A percentile compares a stretch with the other conserved stretches of the same genome.
Evolutionary conservation across 2,113 vertebrate species (phyloP).

Genomic region (Arenaria interpres): DNA sequence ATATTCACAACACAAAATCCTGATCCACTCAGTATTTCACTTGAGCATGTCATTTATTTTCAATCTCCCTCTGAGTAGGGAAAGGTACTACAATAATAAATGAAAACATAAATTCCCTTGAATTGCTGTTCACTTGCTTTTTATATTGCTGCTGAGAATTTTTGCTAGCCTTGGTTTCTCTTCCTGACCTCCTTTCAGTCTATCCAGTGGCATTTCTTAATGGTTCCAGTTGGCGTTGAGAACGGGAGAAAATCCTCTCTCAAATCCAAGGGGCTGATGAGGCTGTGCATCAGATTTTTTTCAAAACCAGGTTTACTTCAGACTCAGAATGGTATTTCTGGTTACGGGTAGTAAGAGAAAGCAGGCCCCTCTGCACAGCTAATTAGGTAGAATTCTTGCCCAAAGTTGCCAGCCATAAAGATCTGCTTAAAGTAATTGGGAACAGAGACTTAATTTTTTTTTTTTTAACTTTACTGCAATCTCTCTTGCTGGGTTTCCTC

Average conservation of each 20-base stretch:
- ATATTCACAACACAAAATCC: constrained; percentile 39
- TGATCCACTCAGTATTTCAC: constrained; percentile 47
- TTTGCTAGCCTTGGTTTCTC: not conserved
- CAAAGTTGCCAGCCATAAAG: not conserved
- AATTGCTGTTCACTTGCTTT: constrained; percentile 41
- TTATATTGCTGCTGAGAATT: constrained; percentile 16
- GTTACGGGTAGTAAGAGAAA: not conserved
- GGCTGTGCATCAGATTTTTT: not conserved
- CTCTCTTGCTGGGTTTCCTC: not conserved
- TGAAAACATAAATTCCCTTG: constrained; percentile 60
- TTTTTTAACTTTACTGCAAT: not conserved
- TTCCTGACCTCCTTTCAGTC: not conserved
- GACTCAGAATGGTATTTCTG: not conserved
- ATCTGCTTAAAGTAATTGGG: not conserved
- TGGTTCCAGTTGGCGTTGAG: not conserved
- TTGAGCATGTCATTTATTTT: constrained; percentile 52
- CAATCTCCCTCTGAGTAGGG: constrained; percentile 15
- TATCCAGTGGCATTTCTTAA: not conserved
- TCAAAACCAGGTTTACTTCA: not conserved
- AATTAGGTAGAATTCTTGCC: not conserved
- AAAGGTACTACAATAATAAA: constrained; percentile 53
- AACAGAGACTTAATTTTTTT: not conserved
- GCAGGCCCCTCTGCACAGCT: not conserved
- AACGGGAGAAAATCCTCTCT: not conserved
- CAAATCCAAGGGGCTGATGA: not conserved